These are phyloP conservation scores for Poicephalus meyeri DNA, from an alignment of 2,113 vertebrate genomes.

Conservation along the genomic window DNA sequence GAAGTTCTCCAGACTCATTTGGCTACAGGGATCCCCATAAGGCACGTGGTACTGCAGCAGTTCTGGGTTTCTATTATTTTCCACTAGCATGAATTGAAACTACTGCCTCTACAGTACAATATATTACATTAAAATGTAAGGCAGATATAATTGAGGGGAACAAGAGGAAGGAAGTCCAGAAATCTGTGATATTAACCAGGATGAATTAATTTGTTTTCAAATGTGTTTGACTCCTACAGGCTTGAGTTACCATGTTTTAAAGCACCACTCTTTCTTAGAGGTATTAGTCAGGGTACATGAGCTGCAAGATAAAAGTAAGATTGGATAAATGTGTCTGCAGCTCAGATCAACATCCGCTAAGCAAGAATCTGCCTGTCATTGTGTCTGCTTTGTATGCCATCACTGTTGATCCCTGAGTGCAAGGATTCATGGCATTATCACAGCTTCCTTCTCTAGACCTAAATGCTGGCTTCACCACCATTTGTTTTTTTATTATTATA, in stretches of 20 bases:
- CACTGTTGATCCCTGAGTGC: slow-evolving; percentile 22
- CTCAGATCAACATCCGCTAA: slow-evolving; percentile 4
- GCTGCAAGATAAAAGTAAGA: background rate
- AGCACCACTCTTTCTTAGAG: background rate
- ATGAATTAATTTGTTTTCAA: slow-evolving; percentile 29
- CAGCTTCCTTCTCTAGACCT: slow-evolving; percentile 53
- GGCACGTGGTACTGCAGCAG: background rate
- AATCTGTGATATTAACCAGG: background rate
- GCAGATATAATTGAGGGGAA: background rate
- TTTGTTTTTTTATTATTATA: slow-evolving; percentile 51
- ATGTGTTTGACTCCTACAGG: background rate
- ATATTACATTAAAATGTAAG: slow-evolving; percentile 38
- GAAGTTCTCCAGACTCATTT: slow-evolving; percentile 32
- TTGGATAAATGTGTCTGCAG: background rate
- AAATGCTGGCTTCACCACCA: slow-evolving; percentile 27
- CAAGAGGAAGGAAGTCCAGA: slow-evolving; percentile 18
- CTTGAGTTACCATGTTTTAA: background rate
- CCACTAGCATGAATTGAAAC: background rate
- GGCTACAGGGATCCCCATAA: slow-evolving; percentile 10
- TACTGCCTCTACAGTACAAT: background rate
- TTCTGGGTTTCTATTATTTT: slow-evolving; percentile 17
- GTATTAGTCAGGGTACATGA: background rate
- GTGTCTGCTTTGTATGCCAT: slow-evolving; percentile 52
- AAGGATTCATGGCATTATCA: slow-evolving; percentile 61
- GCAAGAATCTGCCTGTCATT: slow-evolving; percentile 48